These are phyloP conservation scores for Lagria hirta DNA, from an alignment of 2,888 invertebrate genomes.

Conservation along the genomic window DNA sequence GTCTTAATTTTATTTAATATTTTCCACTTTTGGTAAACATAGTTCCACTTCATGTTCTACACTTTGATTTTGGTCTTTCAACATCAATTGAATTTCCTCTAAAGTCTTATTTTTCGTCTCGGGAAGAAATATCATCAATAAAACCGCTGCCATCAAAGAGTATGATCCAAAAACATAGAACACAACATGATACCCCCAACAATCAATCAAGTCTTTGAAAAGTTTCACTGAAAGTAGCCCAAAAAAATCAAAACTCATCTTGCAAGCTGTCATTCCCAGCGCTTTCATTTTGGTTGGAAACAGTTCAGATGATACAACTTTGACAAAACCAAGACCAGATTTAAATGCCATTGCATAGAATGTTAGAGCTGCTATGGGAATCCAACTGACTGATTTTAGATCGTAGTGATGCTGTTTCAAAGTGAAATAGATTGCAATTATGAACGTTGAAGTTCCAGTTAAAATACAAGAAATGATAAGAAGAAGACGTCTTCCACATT, in stretches of 20 bases:
- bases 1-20: too few relatives aligned
- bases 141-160: neutral
- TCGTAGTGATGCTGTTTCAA: neutral
- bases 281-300: slow-evolving; percentile 4
- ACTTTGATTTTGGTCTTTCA: too few relatives aligned
- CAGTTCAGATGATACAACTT: slow-evolving; percentile 4
- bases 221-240: neutral
- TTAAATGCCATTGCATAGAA: slow-evolving; percentile 1
- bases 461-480: neutral
- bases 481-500: neutral
- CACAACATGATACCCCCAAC: neutral
- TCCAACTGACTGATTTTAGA: slow-evolving; percentile 2
- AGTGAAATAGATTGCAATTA: slow-evolving; percentile 1
- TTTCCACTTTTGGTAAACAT: too few relatives aligned
- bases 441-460: neutral
- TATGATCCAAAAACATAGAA: neutral
- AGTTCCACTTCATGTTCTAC: too few relatives aligned
- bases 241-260: neutral
- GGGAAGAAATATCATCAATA: neutral
- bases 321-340: slow-evolving; percentile 1
- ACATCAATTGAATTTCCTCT: slow-evolving; percentile 1
- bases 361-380: neutral
- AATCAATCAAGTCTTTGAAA: neutral
- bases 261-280: neutral
- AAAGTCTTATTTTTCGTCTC: slow-evolving; percentile 1